These are phyloP conservation scores for Unio delphinus DNA, from an alignment of 2,888 invertebrate species.

Conservation along the genomic window DNA sequence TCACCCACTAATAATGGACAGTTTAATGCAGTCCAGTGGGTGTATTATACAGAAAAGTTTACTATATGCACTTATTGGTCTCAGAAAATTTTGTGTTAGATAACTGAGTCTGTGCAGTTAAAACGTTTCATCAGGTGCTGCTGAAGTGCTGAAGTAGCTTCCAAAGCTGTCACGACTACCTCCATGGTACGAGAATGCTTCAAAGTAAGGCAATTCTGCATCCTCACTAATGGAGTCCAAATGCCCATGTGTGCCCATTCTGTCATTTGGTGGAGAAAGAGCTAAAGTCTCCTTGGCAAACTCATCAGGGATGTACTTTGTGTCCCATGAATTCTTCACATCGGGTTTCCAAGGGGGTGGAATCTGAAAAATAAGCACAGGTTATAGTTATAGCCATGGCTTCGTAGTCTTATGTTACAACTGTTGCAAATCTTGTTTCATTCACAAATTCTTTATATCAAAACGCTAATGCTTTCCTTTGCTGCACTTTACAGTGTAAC, in stretches of 20 bases:
- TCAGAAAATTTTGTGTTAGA: not conserved
- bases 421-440: no score
- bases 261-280: slow-evolving; percentile 85
- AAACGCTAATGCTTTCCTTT: no score
- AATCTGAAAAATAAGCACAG: slow-evolving; percentile 75
- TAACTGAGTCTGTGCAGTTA: slow-evolving; percentile 6
- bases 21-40: no score
- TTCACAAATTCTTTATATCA: no score
- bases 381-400: no score
- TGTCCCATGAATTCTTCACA: slow-evolving; percentile 93
- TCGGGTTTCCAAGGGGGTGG: slow-evolving; percentile 79
- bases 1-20: no score
- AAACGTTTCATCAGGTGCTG: slow-evolving; percentile 21
- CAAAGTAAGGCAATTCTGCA: slow-evolving; percentile 78
- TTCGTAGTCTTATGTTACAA: no score
- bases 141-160: slow-evolving; percentile 58
- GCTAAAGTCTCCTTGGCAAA: slow-evolving; percentile 85
- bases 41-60: no score
- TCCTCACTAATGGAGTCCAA: slow-evolving; percentile 74
- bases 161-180: slow-evolving; percentile 60
- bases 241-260: slow-evolving; percentile 29
- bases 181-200: slow-evolving; percentile 83
- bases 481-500: no score
- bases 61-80: no score
- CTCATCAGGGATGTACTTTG: slow-evolving; percentile 70